Base-by-base conservation (phyloP, 2,797 vertebrate genomes). In the Emys orbicularis region DNA sequence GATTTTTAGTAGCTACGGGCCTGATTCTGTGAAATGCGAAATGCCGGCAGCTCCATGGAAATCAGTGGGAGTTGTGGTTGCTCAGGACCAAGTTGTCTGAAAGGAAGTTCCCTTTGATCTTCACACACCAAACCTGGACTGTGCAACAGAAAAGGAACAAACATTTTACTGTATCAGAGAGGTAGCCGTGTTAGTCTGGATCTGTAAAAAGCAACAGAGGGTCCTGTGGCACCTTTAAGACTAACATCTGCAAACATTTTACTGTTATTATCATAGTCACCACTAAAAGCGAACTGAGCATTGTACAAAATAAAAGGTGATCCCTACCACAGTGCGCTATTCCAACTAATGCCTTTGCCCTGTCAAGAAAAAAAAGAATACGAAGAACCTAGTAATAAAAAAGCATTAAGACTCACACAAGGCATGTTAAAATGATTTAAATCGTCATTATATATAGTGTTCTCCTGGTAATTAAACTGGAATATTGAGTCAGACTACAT, bases 341-440 rank as follows among this genome's bases (percentile, higher is more conserved):
- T 0, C 27, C 81, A 85, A 83, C 13, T 8, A 31, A 23, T 50
- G 29, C 52, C 88, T 90, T 87, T 95, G 83, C 68, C 79, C 88
- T 68, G n/a, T 27, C 86, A 61, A 83, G 59, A 91, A 88, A 87
- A 87, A 95, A 92, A 93, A 79, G 34, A n/a, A 4, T 57, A 31
- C 31, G 37, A 86, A 91, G 94, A 90, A 86, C 47, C 54, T 74
- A 91, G 86, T 47, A 82, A 90, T 89, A 87, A 89, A 96, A 89
- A 77, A 53, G 44, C 72, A 59, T 88, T 88, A 88, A 57, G 84
- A 74, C 82, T 90, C 89, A 95, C 98, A 98, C 87, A 21, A 95
- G 98, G 97, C 98, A 98, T 97, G 98, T 97, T 98, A 98, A 98
- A 98, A 98, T 98, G 93, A 99, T 98, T 98, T 98, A 98, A 98